Percentiles rank a stretch among this genome's conserved stretches.
Evolutionary conservation across 2,113 vertebrate species (phyloP).

Genomic region (Microcebus griseorufus): DNA sequence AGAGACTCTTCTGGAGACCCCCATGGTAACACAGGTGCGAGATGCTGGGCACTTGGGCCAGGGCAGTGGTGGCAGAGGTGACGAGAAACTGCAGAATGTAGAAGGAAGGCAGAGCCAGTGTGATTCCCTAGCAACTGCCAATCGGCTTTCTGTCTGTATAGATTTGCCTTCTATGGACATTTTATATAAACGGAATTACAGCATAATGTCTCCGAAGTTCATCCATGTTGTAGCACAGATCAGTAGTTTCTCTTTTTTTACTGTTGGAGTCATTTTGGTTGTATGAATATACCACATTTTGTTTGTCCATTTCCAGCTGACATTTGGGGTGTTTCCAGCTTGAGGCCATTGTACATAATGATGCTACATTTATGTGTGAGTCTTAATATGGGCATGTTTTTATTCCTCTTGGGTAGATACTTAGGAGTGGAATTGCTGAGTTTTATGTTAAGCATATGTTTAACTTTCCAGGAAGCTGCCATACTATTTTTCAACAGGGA

Average conservation of each 20-base stretch:
- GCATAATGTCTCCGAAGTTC: not conserved
- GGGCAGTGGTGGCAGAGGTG: not conserved
- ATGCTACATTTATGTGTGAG: not conserved
- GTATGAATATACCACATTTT: not conserved
- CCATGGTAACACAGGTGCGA: not conserved
- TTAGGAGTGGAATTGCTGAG: not conserved
- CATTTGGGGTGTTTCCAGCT: not conserved
- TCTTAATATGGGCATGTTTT: not conserved
- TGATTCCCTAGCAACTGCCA: not conserved
- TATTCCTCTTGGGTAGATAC: not conserved
- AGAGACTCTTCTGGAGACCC: not conserved
- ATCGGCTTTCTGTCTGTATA: not conserved
- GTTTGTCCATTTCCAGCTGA: not conserved
- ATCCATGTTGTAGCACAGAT: not conserved
- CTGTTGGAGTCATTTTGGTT: not conserved
- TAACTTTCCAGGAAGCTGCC: not conserved
- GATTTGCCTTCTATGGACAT: not conserved
- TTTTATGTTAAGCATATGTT: not conserved
- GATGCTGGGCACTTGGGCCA: not conserved
- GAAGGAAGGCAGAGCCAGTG: not conserved
- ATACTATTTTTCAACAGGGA: not conserved
- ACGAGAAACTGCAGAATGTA: not conserved
- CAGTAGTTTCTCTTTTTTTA: not conserved
- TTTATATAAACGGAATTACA: not conserved
- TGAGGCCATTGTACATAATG: not conserved